phyloP scores from a whole-genome alignment of 2,797 vertebrate species.

The Kryptopterus vitreolus region DNA sequence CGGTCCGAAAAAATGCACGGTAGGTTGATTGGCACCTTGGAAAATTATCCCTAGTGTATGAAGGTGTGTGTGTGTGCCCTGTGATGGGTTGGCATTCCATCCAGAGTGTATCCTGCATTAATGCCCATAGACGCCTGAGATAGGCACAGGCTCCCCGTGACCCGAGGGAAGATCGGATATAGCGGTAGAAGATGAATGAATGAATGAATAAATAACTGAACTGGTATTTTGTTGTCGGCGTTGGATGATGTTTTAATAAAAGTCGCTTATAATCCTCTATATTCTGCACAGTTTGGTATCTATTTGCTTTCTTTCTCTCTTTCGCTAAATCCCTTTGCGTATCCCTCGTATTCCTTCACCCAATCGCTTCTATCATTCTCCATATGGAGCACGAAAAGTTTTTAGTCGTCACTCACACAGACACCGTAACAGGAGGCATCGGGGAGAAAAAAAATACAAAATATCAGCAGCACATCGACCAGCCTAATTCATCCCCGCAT shows the following conservation, averaged over 20 bases:
- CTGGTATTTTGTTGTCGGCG: background rate
- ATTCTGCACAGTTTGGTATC: background rate
- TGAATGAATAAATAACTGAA: background rate
- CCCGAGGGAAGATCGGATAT: no score
- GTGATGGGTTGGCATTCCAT: no score
- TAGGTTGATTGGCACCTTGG: no score
- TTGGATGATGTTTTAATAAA: background rate
- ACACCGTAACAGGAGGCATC: constrained; percentile 9
- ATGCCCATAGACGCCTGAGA: no score
- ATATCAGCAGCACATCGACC: constrained; percentile 47
- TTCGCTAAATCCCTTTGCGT: background rate
- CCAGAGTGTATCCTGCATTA: no score
- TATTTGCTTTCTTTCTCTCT: background rate
- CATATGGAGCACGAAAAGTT: background rate
- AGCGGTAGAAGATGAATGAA: no score
- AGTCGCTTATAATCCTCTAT: background rate
- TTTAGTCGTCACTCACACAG: constrained; percentile 13
- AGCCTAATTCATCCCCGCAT: constrained; percentile 42
- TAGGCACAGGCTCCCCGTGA: no score
- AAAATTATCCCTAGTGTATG: no score
- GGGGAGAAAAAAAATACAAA: constrained; percentile 6
- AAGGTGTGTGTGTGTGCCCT: no score
- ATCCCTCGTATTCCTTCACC: background rate
- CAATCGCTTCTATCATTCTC: background rate
- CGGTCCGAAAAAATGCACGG: no score